A percentile compares a stretch with the other conserved stretches of the same genome.
phyloP scores from a whole-genome alignment of 2,888 invertebrate species.

The Syrphus vitripennis region DNA sequence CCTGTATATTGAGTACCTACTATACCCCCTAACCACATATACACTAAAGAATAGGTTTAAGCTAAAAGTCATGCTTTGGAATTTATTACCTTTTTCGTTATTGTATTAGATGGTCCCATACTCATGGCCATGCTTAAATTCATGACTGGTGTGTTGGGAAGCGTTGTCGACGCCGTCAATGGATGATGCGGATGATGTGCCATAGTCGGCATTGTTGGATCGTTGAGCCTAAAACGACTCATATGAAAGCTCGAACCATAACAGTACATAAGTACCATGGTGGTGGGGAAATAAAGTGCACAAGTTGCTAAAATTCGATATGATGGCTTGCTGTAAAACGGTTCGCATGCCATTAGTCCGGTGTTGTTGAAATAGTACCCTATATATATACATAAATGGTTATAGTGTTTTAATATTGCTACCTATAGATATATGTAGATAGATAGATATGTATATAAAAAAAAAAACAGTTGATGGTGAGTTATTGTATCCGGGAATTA shows the following conservation, averaged over 20 bases:
- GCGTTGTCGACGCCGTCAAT: constrained; percentile 71
- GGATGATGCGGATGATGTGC: constrained; percentile 78
- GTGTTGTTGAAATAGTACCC: constrained; percentile 94
- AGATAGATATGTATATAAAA: background rate
- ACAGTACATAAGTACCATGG: constrained; percentile 95
- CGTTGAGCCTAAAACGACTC: constrained; percentile 87
- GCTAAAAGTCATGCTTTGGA: background rate
- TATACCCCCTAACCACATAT: background rate
- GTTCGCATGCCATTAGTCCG: constrained; percentile 93
- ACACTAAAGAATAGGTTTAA: no score
- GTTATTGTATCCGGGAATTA: constrained; percentile 31
- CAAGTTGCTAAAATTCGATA: constrained; percentile 91
- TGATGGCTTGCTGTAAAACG: constrained; percentile 89
- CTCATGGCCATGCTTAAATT: constrained; percentile 80
- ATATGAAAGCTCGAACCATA: constrained; percentile 95
- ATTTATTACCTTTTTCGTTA: constrained; percentile 78
- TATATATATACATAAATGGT: constrained; percentile 68
- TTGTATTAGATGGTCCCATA: constrained; percentile 78
- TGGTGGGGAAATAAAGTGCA: constrained; percentile 94
- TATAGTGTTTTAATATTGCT: background rate
- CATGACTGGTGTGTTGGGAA: constrained; percentile 77
- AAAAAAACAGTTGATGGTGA: constrained; percentile 26
- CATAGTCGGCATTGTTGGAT: constrained; percentile 81
- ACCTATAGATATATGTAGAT: background rate
- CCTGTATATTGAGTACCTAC: background rate